Evolutionary conservation across 2,113 vertebrate genomes (phyloP), one percentile per base, ranked within the genome.

Genomic region (Dicrurus megarhynchus): DNA sequence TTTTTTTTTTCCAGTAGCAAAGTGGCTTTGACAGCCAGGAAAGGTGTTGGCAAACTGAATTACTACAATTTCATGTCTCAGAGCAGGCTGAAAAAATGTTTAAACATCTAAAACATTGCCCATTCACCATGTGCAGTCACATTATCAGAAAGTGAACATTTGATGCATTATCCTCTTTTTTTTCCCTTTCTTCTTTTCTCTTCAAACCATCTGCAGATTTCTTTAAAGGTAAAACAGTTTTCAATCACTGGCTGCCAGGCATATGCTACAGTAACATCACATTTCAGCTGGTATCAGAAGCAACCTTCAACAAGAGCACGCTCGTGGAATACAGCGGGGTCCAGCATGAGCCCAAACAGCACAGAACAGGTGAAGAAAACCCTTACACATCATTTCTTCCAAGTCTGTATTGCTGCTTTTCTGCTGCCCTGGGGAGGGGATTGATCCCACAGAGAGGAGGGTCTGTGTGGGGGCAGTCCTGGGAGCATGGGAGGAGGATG

Each of bases 241-340:
- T 99, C 96, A 99, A 99, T 84, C 99, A 99, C 97, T 99, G 99
- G 99, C 93, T 99, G 24, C 98, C 99, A 2, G 99, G 99, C 23
- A 97, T 98, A 78, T 99, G 99, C 92, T 99, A 99, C 96, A 98
- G 98, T 22, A 99, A 99, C 96, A 98, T 99, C 95, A 99, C 99
- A 18, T 99, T 99, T 97, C 99, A 99, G 98, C 90, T 99, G 89
- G 98, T 99, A 9, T 99, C 99, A 3, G 99, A 99, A 96, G 99
- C 98, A 49, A 99, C 98, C 1, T 98, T 98, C 95, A 99, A 98
- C 96, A 99, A 98, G 98, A 99, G 96, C 46, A 98, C 98, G 0
- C 84, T 99, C 3, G 97, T 99, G 52, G 95, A 98, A 53, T 98
- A 97, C 65, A 99, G 99, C 0, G 98, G 98, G 10, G 84, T 99